phyloP scores from a whole-genome alignment of 2,888 invertebrate species.

The Xestia ashworthii region DNA sequence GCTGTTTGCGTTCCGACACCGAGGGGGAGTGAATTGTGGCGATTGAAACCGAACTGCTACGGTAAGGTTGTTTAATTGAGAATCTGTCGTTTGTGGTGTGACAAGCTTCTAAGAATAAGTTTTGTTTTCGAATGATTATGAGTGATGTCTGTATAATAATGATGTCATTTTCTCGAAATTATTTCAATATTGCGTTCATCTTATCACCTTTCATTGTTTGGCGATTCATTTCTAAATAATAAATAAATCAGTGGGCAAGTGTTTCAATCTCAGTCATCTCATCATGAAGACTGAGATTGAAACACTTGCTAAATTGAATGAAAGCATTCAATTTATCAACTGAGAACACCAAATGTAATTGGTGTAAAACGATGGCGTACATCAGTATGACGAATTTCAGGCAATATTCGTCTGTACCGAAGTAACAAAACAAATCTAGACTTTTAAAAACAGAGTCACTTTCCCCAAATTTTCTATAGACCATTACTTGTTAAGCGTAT shows the following conservation, averaged over 20 bases:
- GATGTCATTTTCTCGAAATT: neutral
- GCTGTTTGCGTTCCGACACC: constrained; percentile 24
- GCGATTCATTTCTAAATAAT: neutral
- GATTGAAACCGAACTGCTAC: neutral
- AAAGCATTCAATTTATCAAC: constrained; percentile 6
- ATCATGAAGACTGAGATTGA: no score
- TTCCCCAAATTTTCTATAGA: constrained; percentile 28
- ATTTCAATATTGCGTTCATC: neutral
- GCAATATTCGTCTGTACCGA: neutral
- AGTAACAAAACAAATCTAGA: constrained; percentile 29
- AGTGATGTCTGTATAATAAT: neutral
- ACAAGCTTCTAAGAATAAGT: neutral
- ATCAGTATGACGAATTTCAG: neutral
- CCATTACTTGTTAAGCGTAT: constrained; percentile 12
- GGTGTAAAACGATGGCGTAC: neutral
- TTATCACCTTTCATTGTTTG: neutral
- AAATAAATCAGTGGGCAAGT: neutral
- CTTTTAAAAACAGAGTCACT: constrained; percentile 31
- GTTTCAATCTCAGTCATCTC: neutral
- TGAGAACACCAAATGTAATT: neutral
- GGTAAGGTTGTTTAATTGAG: neutral
- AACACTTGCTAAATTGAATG: no score
- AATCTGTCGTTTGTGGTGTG: neutral
- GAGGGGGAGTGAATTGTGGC: neutral
- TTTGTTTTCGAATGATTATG: neutral